Percentiles rank a stretch among this genome's conserved stretches.
Conservation (phyloP, 1,140 invertebrate genomes). For the Conus ventricosus region DNA sequence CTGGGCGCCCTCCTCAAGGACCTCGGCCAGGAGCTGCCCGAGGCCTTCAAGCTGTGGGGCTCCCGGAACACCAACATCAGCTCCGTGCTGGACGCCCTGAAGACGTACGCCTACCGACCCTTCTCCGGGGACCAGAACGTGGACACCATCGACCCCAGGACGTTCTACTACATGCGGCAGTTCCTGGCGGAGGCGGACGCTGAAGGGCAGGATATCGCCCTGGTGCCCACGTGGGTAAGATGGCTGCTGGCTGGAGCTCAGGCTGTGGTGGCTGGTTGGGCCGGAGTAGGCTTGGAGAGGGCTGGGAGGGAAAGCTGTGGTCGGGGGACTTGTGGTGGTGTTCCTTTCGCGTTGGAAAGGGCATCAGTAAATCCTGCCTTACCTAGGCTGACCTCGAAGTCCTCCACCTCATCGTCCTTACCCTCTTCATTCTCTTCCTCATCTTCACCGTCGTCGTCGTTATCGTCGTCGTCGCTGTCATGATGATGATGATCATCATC, state of each 20-base stretch:
- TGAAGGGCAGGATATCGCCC: conserved; percentile 53
- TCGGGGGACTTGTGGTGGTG: too few species aligned
- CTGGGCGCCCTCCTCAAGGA: conserved; percentile 58
- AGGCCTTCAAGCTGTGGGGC: conserved; percentile 49
- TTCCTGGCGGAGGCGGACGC: too few species aligned
- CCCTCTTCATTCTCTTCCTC: too few species aligned
- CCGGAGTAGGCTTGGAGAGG: neutral
- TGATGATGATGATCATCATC: too few species aligned
- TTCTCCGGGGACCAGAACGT: conserved; percentile 55
- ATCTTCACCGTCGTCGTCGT: too few species aligned
- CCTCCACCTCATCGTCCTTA: too few species aligned
- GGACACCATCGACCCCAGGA: conserved; percentile 67
- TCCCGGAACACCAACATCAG: conserved; percentile 57
- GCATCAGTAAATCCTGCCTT: too few species aligned
- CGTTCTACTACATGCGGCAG: conserved; percentile 61
- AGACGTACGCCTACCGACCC: conserved; percentile 66
- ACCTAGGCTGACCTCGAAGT: too few species aligned
- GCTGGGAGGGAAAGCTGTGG: neutral
- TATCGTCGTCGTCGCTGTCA: too few species aligned
- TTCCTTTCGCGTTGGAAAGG: too few species aligned
- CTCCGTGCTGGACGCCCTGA: conserved; percentile 59
- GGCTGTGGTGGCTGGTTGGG: neutral
- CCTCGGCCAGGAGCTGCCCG: conserved; percentile 45
- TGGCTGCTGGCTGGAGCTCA: neutral
- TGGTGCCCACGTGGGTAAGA: conserved; percentile 68